These are phyloP conservation scores for Anthopleura sola DNA, from an alignment of 64 coral and sea anemone species.

Conservation along the genomic window DNA sequence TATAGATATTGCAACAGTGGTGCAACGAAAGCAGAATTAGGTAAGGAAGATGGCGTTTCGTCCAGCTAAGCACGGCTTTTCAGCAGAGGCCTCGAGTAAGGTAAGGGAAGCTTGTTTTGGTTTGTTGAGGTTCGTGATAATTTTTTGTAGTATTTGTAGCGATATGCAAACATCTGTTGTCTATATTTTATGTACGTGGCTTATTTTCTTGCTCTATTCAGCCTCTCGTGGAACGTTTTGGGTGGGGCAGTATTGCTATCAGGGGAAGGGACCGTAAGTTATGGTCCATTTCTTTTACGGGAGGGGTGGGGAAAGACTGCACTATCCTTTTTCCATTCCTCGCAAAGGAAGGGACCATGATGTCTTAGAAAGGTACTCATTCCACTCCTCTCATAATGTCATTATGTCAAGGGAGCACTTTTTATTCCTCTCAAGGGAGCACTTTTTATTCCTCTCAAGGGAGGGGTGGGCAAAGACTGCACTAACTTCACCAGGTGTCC, in stretches of 20 bases:
- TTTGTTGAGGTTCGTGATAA: background rate
- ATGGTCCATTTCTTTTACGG: background rate
- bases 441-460: too few relatives aligned
- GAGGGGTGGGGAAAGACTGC: background rate
- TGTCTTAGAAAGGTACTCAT: too few relatives aligned
- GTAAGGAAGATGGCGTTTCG: background rate
- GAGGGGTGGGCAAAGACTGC: too few relatives aligned
- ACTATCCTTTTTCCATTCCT: background rate
- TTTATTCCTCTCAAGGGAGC: too few relatives aligned
- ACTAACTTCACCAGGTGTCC: too few relatives aligned
- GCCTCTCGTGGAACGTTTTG: too few relatives aligned
- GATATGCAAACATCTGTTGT: background rate
- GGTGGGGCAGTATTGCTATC: too few relatives aligned
- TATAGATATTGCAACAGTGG: background rate
- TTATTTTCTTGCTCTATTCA: too few relatives aligned
- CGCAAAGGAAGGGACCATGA: too few relatives aligned
- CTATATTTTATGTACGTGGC: background rate
- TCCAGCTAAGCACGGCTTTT: conserved; percentile 13
- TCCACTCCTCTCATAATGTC: too few relatives aligned
- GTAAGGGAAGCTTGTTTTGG: background rate
- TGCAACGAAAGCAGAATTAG: background rate
- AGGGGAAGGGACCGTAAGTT: too few relatives aligned
- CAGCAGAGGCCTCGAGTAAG: conserved; percentile 3
- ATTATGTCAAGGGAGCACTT: too few relatives aligned
- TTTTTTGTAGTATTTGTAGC: background rate